These are phyloP conservation scores for Cremastobaeus sp. DNA, from an alignment of 2,888 invertebrate genomes.

Conservation along the genomic window DNA sequence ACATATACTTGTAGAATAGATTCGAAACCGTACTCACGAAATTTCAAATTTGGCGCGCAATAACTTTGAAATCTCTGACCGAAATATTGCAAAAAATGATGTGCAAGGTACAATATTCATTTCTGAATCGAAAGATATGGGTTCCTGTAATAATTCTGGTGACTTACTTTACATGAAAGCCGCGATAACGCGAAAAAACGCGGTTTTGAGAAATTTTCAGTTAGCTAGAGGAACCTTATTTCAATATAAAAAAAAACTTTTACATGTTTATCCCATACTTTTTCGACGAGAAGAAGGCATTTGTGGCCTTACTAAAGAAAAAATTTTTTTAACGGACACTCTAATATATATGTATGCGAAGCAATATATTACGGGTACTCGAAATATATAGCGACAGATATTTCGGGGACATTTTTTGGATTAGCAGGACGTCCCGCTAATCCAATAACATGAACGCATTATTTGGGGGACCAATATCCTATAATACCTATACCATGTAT, in stretches of 20 bases:
- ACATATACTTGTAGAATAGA: not conserved
- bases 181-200: too few species aligned
- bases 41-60: slow-evolving; percentile 1
- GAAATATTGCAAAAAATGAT: slow-evolving; percentile 1
- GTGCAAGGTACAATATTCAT: slow-evolving; percentile 1
- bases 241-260: slow-evolving; percentile 1
- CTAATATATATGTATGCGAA: not conserved
- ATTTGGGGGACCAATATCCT: too few species aligned
- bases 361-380: too few species aligned
- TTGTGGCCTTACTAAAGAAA: slow-evolving; percentile 1
- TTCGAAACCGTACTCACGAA: not conserved
- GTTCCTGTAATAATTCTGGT: not conserved
- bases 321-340: not conserved
- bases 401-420: too few species aligned
- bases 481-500: too few species aligned
- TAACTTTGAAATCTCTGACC: not conserved
- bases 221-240: slow-evolving; percentile 2
- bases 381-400: too few species aligned
- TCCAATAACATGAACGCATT: too few species aligned
- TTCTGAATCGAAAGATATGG: not conserved
- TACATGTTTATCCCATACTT: not conserved
- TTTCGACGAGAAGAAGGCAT: slow-evolving; percentile 1
- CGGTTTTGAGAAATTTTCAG: not conserved
- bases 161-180: not conserved
- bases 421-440: too few species aligned